Conservation (phyloP, 2,797 vertebrate genomes). For the Erethizon dorsatum region DNA sequence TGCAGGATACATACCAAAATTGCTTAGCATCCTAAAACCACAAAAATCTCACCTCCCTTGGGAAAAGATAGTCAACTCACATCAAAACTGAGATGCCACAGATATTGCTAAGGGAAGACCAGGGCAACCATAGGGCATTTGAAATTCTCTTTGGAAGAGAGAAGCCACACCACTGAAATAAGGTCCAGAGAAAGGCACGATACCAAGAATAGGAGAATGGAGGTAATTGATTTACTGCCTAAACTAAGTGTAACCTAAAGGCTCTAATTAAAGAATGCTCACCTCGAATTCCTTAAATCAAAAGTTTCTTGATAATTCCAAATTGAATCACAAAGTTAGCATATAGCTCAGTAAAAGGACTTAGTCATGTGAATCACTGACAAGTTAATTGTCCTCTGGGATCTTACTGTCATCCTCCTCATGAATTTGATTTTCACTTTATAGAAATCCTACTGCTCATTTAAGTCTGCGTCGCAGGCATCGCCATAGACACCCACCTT, state of each 20-base stretch:
- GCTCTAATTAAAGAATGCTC: constrained; percentile 21
- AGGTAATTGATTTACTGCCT: neutral
- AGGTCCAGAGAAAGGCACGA: neutral
- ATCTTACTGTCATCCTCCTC: constrained; percentile 85
- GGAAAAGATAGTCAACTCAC: neutral
- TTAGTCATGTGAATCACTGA: constrained; percentile 87
- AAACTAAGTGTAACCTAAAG: neutral
- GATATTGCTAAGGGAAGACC: neutral
- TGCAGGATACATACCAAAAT: neutral
- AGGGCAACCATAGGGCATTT: neutral
- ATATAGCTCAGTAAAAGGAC: constrained; percentile 78
- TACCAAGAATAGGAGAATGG: neutral
- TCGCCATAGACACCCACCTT: constrained; percentile 77
- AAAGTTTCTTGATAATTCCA: constrained; percentile 74
- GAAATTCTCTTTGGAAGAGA: fast-evolving
- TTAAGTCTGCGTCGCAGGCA: constrained; percentile 59
- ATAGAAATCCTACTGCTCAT: constrained; percentile 76
- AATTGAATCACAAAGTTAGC: constrained; percentile 82
- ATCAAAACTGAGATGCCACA: neutral
- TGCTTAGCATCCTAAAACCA: neutral
- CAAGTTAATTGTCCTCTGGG: constrained; percentile 88
- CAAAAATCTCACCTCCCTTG: fast-evolving
- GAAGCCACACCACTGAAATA: neutral
- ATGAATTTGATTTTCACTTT: constrained; percentile 82
- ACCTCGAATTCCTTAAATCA: constrained; percentile 53